Evolutionary conservation across 2,888 invertebrate genomes (phyloP).

Genomic region (Zaprionus obscuricornis): DNA sequence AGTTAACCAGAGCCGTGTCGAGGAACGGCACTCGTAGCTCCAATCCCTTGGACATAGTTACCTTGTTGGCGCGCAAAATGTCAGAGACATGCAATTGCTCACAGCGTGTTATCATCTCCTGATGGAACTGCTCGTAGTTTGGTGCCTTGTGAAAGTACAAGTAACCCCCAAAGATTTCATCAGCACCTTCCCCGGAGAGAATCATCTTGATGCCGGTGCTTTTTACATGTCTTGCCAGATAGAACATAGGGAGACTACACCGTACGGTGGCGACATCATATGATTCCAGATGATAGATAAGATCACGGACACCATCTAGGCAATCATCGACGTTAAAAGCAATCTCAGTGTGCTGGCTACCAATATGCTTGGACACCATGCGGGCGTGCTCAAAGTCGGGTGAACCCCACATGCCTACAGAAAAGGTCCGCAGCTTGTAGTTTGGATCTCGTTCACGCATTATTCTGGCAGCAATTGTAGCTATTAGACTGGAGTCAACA

Average conservation of each 20-base stretch:
- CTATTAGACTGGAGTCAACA: conserved; percentile 79
- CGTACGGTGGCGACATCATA: conserved; percentile 84
- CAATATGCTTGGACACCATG: conserved; percentile 91
- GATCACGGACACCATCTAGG: conserved; percentile 87
- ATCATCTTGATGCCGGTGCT: conserved; percentile 93
- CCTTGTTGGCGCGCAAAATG: conserved; percentile 91
- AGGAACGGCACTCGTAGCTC: conserved; percentile 94
- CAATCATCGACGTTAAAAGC: conserved; percentile 90
- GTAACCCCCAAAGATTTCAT: conserved; percentile 97
- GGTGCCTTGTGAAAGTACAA: conserved; percentile 96
- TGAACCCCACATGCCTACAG: conserved; percentile 94
- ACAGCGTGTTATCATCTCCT: conserved; percentile 88
- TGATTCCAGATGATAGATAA: conserved; percentile 94
- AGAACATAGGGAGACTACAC: conserved; percentile 87
- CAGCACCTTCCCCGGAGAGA: conserved; percentile 96
- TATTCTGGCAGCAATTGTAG: conserved; percentile 77
- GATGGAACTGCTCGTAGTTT: conserved; percentile 87
- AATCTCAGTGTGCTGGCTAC: conserved; percentile 95
- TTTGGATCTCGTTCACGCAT: conserved; percentile 60
- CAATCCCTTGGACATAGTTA: conserved; percentile 88
- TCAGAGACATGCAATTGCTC: conserved; percentile 91
- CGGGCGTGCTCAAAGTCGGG: conserved; percentile 94
- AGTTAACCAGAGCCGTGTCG: conserved; percentile 92
- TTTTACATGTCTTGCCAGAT: conserved; percentile 91
- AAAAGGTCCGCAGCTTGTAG: conserved; percentile 87